phyloP scores from a whole-genome alignment of 1,140 invertebrate genomes.

The Dendroctonus ponderosae region DNA sequence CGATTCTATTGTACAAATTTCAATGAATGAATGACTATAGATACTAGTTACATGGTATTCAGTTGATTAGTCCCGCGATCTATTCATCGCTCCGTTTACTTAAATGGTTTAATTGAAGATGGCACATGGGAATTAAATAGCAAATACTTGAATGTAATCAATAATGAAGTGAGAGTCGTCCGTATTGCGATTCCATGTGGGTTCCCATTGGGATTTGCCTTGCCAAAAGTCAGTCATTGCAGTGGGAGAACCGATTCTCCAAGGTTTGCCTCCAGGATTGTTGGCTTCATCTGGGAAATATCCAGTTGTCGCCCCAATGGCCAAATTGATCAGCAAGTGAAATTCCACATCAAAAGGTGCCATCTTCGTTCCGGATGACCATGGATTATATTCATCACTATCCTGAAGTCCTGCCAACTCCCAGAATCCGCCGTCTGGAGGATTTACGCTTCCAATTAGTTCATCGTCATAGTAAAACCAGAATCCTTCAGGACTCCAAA shows the following conservation, averaged over 20 bases:
- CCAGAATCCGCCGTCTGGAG: conserved; percentile 39
- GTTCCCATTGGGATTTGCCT: conserved; percentile 51
- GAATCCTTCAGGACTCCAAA: conserved; percentile 53
- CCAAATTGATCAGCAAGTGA: conserved; percentile 64
- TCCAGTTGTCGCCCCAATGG: conserved; percentile 44
- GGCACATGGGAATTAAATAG: conserved; percentile 49
- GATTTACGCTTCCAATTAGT: conserved; percentile 34
- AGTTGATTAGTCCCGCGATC: too few relatives aligned
- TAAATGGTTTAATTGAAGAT: too few relatives aligned
- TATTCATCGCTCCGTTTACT: too few relatives aligned
- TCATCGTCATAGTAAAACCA: conserved; percentile 38
- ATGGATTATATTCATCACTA: conserved; percentile 43
- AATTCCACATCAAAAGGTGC: conserved; percentile 64
- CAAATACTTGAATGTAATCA: conserved; percentile 61
- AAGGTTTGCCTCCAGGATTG: conserved; percentile 53
- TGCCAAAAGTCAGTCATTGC: conserved; percentile 54
- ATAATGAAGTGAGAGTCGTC: conserved; percentile 57
- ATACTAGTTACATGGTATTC: too few relatives aligned
- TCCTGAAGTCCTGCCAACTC: conserved; percentile 29
- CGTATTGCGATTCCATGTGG: conserved; percentile 52
- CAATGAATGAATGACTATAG: too few relatives aligned
- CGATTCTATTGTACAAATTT: too few relatives aligned
- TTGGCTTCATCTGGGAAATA: conserved; percentile 53
- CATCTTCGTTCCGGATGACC: conserved; percentile 50
- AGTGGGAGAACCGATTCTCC: conserved; percentile 48